Evolutionary conservation across 2,113 vertebrate genomes (phyloP).

Genomic region (Eclectus roratus): DNA sequence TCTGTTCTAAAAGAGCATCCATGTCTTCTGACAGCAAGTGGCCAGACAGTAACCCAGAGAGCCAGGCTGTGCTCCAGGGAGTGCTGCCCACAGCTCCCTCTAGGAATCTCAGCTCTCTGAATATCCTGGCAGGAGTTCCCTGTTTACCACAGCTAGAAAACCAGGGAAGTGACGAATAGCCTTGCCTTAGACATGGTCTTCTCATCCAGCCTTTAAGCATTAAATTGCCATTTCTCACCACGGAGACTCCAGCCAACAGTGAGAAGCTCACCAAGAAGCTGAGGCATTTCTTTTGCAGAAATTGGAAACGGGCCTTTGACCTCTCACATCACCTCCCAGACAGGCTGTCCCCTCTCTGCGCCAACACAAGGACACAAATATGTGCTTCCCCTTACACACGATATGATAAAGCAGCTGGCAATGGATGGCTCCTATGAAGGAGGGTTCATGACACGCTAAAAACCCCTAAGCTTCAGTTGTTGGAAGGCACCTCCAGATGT

Average conservation of each 20-base stretch:
- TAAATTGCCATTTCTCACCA: not conserved
- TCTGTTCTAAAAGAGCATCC: not conserved
- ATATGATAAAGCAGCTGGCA: not conserved
- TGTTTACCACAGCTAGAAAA: not conserved
- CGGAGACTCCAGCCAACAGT: fast-evolving
- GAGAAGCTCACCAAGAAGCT: not conserved
- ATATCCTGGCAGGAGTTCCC: not conserved
- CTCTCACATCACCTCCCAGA: not conserved
- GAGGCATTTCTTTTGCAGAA: not conserved
- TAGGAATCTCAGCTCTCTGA: not conserved
- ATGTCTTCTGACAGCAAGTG: fast-evolving
- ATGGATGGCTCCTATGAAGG: not conserved
- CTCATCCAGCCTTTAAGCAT: not conserved
- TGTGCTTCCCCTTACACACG: not conserved
- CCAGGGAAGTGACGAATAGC: fast-evolving
- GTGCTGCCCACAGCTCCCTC: not conserved
- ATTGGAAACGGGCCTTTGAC: not conserved
- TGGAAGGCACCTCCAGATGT: not conserved
- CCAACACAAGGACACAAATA: fast-evolving
- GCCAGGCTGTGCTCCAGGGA: not conserved
- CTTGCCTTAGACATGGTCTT: not conserved
- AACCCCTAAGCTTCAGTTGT: not conserved
- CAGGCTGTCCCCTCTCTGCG: fast-evolving
- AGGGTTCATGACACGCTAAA: not conserved
- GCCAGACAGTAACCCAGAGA: not conserved